Evolutionary conservation across 2,113 vertebrate genomes (phyloP), one percentile per base, ranked within the genome.

Genomic region (Anas platyrhynchos): DNA sequence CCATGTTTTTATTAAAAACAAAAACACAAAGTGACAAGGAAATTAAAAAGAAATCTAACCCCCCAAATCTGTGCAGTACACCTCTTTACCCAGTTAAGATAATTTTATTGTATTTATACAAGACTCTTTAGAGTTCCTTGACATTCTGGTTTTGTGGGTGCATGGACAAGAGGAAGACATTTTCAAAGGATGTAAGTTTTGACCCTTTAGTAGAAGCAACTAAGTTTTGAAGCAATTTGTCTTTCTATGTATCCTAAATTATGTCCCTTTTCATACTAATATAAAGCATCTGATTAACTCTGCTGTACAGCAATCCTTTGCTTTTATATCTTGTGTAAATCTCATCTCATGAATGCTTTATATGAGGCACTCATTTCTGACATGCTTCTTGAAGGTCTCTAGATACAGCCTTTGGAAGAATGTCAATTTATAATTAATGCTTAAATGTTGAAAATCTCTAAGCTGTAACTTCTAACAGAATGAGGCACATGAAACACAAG

Each of bases 371-470:
- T 81, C 32, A 54, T 56, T 94, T 83, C 78, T 95, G 67, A 83
- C 67, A 55, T 59, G 59, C 36, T 89, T 43, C 74, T 89, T 89
- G 79, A 79, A 79, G 41, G 66, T 89, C 69, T 89, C 58, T 72
- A 72, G 50, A 32, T 86, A 59, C 6, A 77, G 27, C 20, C 48
- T 85, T 91, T 93, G 77, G 56, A 86, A 88, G 63, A 91, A 95
- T 34, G 36, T 86, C 67, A 74, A 44, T 89, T 91, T 87, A 76
- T 88, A 92, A 81, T 93, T 91, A 89, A 68, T 86, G 67, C 46
- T 74, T 83, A 65, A 56, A 52, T 69, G 75, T 80, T 77, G 36
- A 91, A 94, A 93, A 80, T 69, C 4, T 23, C 71, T n/a, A 59
- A 83, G 75, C 41, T 86, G 36, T 73, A 86, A 34, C 65, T 80